A percentile compares a stretch with the other conserved stretches of the same genome.
Evolutionary conservation across 2,888 invertebrate genomes (phyloP).

Genomic region (Napeogenes inachia): DNA sequence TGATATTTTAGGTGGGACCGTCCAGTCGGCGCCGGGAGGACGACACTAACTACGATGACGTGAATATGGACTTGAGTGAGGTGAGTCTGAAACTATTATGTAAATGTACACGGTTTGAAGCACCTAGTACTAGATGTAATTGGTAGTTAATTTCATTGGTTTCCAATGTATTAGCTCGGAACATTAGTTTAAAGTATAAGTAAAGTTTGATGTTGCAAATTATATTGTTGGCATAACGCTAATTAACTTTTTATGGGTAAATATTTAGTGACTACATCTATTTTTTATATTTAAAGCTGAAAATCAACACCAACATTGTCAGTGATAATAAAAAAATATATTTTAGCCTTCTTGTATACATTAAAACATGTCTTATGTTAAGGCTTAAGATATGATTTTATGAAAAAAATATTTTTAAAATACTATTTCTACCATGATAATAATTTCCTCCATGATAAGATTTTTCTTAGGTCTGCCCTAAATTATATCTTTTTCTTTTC

Average conservation of each 20-base stretch:
- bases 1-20: slow-evolving; percentile 71
- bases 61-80: slow-evolving; percentile 88
- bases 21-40: slow-evolving; percentile 63
- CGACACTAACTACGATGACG: slow-evolving; percentile 85
- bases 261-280: neutral
- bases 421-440: too few relatives aligned
- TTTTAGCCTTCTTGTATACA: too few relatives aligned
- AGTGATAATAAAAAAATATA: too few relatives aligned
- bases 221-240: neutral
- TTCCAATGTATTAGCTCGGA: too few relatives aligned
- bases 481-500: too few relatives aligned
- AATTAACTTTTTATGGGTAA: neutral
- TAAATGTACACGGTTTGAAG: slow-evolving; percentile 4
- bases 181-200: too few relatives aligned
- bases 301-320: too few relatives aligned
- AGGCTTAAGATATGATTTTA: slow-evolving; percentile 9
- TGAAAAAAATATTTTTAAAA: neutral
- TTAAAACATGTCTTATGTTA: neutral
- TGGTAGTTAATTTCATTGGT: neutral
- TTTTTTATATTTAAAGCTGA: neutral
- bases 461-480: too few relatives aligned
- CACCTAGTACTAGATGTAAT: slow-evolving; percentile 5
- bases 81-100: slow-evolving; percentile 57
- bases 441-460: too few relatives aligned
- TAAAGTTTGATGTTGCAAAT: slow-evolving; percentile 2